Conservation (phyloP, 2,888 invertebrate species). For the Anorthoa munda region DNA sequence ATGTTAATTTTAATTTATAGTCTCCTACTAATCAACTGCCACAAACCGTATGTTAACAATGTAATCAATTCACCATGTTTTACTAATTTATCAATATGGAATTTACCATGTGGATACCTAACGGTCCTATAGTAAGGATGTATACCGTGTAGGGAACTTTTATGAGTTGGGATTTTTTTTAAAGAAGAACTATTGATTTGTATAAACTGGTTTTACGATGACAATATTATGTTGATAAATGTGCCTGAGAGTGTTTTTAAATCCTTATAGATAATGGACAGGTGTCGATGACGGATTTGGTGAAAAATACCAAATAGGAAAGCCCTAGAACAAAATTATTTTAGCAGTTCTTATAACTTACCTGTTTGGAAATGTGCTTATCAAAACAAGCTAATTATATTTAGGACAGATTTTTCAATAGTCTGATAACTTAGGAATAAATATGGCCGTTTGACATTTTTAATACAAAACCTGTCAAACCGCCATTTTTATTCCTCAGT, state of each 20-base stretch:
- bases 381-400: too few relatives aligned
- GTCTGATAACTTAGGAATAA: too few relatives aligned
- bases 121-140: constrained; percentile 28
- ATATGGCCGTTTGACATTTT: too few relatives aligned
- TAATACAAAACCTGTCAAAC: too few relatives aligned
- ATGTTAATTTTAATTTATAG: constrained; percentile 17
- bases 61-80: constrained; percentile 24
- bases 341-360: not conserved
- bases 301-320: not conserved
- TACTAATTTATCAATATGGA: constrained; percentile 18
- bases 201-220: constrained; percentile 34
- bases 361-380: not conserved
- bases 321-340: not conserved
- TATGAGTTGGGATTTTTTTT: constrained; percentile 10
- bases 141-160: constrained; percentile 11
- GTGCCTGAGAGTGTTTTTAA: constrained; percentile 7
- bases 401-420: too few relatives aligned
- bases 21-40: constrained; percentile 29
- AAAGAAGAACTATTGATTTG: constrained; percentile 9
- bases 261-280: not conserved
- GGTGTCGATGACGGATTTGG: not conserved
- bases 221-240: constrained; percentile 19
- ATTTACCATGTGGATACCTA: constrained; percentile 19
- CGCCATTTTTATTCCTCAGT: too few relatives aligned
- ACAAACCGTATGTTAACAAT: constrained; percentile 19